Conservation (phyloP, 53 echinoderm and acorn worm genomes). For the Holothuria scabra region DNA sequence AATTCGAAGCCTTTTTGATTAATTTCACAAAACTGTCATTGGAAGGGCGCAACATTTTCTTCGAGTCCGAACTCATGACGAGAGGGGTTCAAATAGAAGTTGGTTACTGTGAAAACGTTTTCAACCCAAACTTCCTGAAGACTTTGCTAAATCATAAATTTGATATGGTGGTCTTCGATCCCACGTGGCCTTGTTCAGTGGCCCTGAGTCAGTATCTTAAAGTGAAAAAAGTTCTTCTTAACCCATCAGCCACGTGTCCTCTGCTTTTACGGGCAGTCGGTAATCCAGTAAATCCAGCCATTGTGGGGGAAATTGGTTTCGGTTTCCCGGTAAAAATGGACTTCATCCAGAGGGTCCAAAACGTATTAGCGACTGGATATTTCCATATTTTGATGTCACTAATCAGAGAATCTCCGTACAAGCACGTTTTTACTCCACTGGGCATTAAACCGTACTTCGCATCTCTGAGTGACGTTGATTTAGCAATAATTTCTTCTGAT, state of each 20-base stretch:
- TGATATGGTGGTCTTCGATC: conserved; percentile 50
- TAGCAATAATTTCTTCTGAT: no score
- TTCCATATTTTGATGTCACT: no score
- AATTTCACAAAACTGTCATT: background rate
- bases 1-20: conserved; percentile 1
- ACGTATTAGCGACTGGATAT: background rate
- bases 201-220: conserved; percentile 33
- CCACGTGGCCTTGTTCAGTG: conserved; percentile 48
- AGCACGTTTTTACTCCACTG: no score
- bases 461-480: no score
- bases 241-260: background rate
- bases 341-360: background rate
- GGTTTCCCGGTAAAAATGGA: background rate
- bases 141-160: conserved; percentile 1
- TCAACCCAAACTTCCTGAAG: background rate
- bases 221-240: background rate
- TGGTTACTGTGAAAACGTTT: conserved; percentile 1
- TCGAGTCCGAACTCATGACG: background rate
- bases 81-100: background rate
- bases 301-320: background rate
- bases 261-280: background rate
- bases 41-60: background rate
- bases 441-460: no score
- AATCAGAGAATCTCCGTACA: no score
- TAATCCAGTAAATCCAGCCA: background rate